These are phyloP conservation scores for Zenarchopterus dispar DNA, from an alignment of 2,797 vertebrate genomes.

Conservation along the genomic window DNA sequence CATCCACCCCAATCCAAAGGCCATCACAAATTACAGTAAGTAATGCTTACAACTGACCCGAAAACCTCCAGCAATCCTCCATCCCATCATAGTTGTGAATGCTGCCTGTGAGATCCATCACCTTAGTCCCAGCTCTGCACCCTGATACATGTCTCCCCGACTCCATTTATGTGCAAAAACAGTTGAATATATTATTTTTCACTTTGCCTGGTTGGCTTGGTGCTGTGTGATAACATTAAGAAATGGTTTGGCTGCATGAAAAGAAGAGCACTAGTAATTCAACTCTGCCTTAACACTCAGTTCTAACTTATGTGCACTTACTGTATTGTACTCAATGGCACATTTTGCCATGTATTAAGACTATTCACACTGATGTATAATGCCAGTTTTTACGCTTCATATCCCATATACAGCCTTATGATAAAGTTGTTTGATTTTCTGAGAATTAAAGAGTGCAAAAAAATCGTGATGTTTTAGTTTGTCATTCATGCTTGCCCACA, in stretches of 20 bases:
- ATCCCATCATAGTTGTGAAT: constrained; percentile 61
- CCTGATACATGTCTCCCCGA: constrained; percentile 59
- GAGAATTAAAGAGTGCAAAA: constrained; percentile 83
- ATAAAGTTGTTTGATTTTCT: constrained; percentile 84
- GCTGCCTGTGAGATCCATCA: constrained; percentile 72
- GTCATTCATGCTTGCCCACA: constrained; percentile 72
- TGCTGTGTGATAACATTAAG: constrained; percentile 76
- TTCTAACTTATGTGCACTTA: constrained; percentile 93
- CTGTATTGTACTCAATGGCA: constrained; percentile 89
- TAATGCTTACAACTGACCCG: constrained; percentile 92
- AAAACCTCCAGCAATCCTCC: constrained; percentile 43
- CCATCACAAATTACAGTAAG: constrained; percentile 99
- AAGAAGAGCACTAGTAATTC: constrained; percentile 66
- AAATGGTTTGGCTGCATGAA: constrained; percentile 86
- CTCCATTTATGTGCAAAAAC: constrained; percentile 69
- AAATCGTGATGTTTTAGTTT: constrained; percentile 67
- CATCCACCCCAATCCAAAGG: constrained; percentile 90
- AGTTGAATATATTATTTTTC: constrained; percentile 59
- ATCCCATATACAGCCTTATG: constrained; percentile 85
- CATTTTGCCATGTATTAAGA: constrained; percentile 83
- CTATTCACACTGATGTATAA: constrained; percentile 91
- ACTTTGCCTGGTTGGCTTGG: constrained; percentile 76
- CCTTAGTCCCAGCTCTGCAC: constrained; percentile 40
- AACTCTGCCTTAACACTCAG: constrained; percentile 83
- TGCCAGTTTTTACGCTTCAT: constrained; percentile 88